Base-by-base conservation (phyloP, 1,140 invertebrate genomes). In the Drosophila tani region DNA sequence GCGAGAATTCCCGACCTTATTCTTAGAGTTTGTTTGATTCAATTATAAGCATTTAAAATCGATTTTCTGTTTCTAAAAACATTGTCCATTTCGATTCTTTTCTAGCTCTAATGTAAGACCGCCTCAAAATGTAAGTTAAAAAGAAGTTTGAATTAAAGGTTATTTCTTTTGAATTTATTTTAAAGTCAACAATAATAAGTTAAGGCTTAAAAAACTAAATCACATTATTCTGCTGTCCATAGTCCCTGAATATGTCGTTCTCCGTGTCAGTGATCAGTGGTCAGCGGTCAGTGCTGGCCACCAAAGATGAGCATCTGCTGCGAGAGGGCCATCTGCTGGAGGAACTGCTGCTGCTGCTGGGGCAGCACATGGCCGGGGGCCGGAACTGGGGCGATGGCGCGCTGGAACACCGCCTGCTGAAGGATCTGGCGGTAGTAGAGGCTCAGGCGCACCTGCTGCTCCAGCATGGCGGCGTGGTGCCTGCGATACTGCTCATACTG, bases 291-390 rank as follows among this genome's bases (percentile, higher is more conserved):
- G 2, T 46, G 73, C n/a, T 71, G 69, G 1, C 62, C 35, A 17
- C 84, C 85, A 46, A 88, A 88, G 68, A 90, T 71, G 43, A 88
- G 63, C 27, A 88, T 65, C 27, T 88, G 84, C 62, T 87, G 84
- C 0, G 84, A 88, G 15, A 88, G 66, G 12, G 84, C 49, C 84
- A 87, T 87, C 64, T 88, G 70, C 51, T 68, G 58, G 9, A 71
- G 56, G 41, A 71, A 77, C 43, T 82, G 58, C 29, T 77, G 82
- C 27, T 90, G 85, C 27, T 88, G 85, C n/a, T 47, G 69, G 8
- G 85, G 85, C 21, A 88, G 62, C 0, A 58, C 9, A 0, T 62
- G 19, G 0, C 17, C 40, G 0, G 69, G 46, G 1, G 55, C 41
- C 3, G 69, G 43, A 0, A 51, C 41, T 4, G 67, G 67, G 7